Evolutionary conservation across 2,888 invertebrate genomes (phyloP).

Genomic region (Agrilus cyanescens): DNA sequence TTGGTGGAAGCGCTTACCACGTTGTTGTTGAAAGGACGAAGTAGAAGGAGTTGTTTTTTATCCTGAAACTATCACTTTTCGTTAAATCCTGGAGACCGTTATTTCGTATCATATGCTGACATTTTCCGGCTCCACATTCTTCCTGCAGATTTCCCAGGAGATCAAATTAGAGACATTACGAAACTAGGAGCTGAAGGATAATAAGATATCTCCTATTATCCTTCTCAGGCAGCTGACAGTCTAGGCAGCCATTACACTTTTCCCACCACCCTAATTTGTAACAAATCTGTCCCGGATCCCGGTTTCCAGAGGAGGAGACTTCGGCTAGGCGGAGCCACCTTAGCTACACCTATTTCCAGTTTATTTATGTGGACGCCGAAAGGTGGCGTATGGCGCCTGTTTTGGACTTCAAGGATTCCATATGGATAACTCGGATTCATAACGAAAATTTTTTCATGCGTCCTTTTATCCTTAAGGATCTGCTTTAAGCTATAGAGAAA

Average conservation of each 20-base stretch:
- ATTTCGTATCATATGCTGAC: no score
- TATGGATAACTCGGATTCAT: no score
- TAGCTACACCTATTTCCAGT: no score
- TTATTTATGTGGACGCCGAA: background rate
- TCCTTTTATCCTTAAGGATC: no score
- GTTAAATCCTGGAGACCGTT: no score
- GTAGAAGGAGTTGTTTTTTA: no score
- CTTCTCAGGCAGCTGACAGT: conserved; percentile 30
- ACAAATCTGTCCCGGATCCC: conserved; percentile 24
- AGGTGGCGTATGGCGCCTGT: conserved; percentile 3
- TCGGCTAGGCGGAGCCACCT: conserved; percentile 3
- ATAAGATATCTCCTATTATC: conserved; percentile 36
- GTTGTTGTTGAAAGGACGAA: no score
- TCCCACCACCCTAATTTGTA: conserved; percentile 28
- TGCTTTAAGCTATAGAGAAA: no score
- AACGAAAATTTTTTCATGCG: no score
- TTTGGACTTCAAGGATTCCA: no score
- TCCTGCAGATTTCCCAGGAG: conserved; percentile 25
- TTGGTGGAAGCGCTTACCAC: no score
- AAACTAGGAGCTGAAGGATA: conserved; percentile 31
- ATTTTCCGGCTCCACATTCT: background rate
- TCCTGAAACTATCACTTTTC: no score
- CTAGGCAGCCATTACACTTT: conserved; percentile 35
- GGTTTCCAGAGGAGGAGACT: conserved; percentile 6
- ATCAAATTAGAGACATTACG: conserved; percentile 35